Evolutionary conservation across 2,888 invertebrate species (phyloP), one percentile per base, ranked within the genome.

Genomic region (Plebejus anna): DNA sequence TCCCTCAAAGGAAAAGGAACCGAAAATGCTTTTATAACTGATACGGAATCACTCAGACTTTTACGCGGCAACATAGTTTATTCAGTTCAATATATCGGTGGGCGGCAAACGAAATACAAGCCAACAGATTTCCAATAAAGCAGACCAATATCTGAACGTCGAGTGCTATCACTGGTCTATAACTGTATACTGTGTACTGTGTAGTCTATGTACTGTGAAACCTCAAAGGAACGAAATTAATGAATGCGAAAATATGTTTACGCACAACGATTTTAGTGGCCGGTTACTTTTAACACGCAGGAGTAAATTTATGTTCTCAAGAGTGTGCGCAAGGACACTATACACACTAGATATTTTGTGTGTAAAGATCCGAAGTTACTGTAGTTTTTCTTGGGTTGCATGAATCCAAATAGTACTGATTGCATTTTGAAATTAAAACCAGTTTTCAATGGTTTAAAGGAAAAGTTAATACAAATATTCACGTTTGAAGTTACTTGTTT

Each of bases 81-180:
- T 80, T 79, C 80, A 80, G 81, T 83, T 85, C 84, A 86, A 86
- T 84, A 83, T 81, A 82, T 78, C 79, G 80, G 79, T 79, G 83
- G 83, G 83, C 82, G 81, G 80, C 81, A 83, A 84, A 84, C 83
- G 82, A 83, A 85, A 86, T 84, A 82, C 83, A 82, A 82, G 81
- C 82, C 81, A 78, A 80, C 79, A 81, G 80, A 80, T 80, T 81
- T 81, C 81, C 83, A 83, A 83, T 83, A 83, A 81, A 38, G 42
- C 71, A 38, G 71, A 77, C 75, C 72, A 72, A 72, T 72, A 47
- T 72, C 66, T 66, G 28, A 4, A 5, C 13, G 32, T 28, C 32
- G 66, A 66, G 61, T 11, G 32, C 66, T 32, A 66, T 66, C 28
- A 66, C 61, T 66, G 28, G 61, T 13, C 28, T 28, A 66, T 28